Evolutionary conservation across 2,113 vertebrate genomes (phyloP), one percentile per base, ranked within the genome.

Genomic region (Neolamprologus fasciatus): DNA sequence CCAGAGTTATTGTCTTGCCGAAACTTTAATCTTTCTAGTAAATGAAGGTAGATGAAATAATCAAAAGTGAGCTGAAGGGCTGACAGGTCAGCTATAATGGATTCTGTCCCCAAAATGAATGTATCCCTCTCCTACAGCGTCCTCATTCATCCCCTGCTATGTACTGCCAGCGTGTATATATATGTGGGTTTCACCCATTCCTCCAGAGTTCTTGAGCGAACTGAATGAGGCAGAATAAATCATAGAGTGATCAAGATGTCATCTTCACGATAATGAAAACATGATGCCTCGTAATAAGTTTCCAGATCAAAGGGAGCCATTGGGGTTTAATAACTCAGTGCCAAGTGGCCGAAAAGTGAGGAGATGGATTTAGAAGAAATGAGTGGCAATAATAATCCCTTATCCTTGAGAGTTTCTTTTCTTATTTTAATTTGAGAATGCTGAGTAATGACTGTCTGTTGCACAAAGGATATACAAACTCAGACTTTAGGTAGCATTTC

Each of bases 211-310:
- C 91, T 91, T 92, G 82, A 92, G 79, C 19, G 55, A 89, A 95
- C 93, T 93, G 94, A 92, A 94, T 61, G 68, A 92, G 89, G 90
- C 87, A 94, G 89, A 94, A 95, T 93, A 90, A 95, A 94, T 95
- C 94, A 95, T 66, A 86, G 84, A 33, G 90, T 92, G 91, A 95
- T 95, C 93, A 94, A 91, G 92, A 95, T 96, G 93, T 94, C 92
- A 94, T 95, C 94, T 92, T 84, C 84, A 94, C 92, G 84, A 86
- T 94, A 95, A 96, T 96, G 94, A 96, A 95, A 95, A 94, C 95
- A 94, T 93, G 92, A 93, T 89, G 89, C 86, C 85, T 90, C 87
- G 89, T 94, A 93, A 94, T 92, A 94, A 89, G 89, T 89, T 95
- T 91, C 83, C 90, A 92, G 91, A 94, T 93, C 89, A 92, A 93